These are phyloP conservation scores for Zoanthus sansibaricus DNA, from an alignment of 92 coral and sea anemone genomes.

Conservation along the genomic window DNA sequence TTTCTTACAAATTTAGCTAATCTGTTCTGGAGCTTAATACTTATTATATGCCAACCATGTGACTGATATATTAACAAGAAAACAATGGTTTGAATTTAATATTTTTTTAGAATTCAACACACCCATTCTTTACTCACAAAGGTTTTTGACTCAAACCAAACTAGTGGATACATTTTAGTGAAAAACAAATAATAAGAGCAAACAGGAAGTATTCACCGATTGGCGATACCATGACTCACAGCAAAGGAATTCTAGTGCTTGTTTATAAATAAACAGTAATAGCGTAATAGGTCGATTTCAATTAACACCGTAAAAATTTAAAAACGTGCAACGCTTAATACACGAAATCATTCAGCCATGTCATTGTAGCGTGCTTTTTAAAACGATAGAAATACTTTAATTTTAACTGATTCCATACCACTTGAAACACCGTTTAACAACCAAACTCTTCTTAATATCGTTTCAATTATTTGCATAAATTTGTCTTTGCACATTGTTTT, in stretches of 20 bases:
- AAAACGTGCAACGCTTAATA: not conserved
- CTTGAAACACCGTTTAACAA: not conserved
- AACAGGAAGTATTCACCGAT: not conserved
- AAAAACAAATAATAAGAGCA: not conserved
- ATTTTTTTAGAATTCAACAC: constrained; percentile 3
- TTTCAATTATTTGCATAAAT: not conserved
- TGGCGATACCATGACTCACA: not conserved
- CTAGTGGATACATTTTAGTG: not conserved
- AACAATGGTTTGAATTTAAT: constrained; percentile 7
- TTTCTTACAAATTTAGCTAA: not conserved
- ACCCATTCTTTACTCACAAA: constrained; percentile 4
- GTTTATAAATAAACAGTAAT: constrained; percentile 4
- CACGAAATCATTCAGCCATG: not conserved
- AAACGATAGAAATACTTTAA: not conserved
- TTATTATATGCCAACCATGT: not conserved
- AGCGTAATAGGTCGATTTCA: not conserved
- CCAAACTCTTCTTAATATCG: not conserved
- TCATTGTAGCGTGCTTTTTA: not conserved
- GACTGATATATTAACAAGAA: constrained; percentile 1
- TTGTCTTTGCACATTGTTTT: not conserved
- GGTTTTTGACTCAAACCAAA: not conserved
- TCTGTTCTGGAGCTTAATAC: not conserved
- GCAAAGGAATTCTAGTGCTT: not conserved
- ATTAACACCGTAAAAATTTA: not conserved
- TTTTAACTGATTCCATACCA: not conserved